Percentiles rank a stretch among this genome's conserved stretches.
Evolutionary conservation across 2,113 vertebrate genomes (phyloP).

Genomic region (cat (Felis catus)): F.catus_Fca126_mat1.0 CM031428.1:61010501-61011000

Average conservation of each 20-base stretch:
- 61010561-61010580: background rate
- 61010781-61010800: background rate
- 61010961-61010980: slow-evolving; percentile 55
- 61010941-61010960: slow-evolving; percentile 28
- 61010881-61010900: background rate
- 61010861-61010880: background rate
- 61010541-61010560: background rate
- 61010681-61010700: background rate
- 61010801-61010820: background rate
- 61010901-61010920: background rate
- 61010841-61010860: background rate
- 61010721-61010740: background rate
- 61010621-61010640: background rate
- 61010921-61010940: background rate
- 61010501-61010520: background rate
- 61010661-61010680: background rate
- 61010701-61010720: background rate
- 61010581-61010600: background rate
- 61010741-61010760: background rate
- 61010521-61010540: background rate
- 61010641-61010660: background rate
- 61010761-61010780: background rate
- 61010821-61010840: background rate
- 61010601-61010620: background rate
- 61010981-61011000: slow-evolving; percentile 73